A percentile compares a stretch with the other conserved stretches of the same genome.
These are phyloP conservation scores for Delphinapterus leucas DNA, from an alignment of 2,113 vertebrate species.

Conservation along the genomic window DNA sequence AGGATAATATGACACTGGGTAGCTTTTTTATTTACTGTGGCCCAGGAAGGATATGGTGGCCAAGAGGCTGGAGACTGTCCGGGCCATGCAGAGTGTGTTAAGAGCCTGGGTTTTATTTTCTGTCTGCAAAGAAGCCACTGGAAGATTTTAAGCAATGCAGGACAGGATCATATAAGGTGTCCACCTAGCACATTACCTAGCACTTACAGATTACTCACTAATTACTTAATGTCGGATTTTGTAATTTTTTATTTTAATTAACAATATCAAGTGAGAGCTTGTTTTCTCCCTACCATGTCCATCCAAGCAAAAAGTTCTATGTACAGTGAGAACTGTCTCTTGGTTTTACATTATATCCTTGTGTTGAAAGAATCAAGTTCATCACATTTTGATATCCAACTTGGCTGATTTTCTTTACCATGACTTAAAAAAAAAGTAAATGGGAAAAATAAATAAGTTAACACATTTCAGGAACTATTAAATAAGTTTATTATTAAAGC, in stretches of 20 bases:
- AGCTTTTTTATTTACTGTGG: background rate
- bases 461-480: background rate
- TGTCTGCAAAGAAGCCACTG: background rate
- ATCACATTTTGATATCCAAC: background rate
- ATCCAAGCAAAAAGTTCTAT: background rate
- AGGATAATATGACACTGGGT: background rate
- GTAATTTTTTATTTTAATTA: background rate
- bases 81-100: background rate
- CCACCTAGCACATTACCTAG: background rate
- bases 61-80: background rate
- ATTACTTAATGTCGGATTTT: background rate
- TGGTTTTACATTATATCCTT: background rate
- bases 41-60: background rate
- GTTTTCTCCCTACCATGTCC: no score
- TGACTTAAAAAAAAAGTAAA: background rate
- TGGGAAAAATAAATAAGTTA: conserved; percentile 2
- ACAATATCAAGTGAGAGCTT: background rate
- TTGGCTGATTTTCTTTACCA: background rate
- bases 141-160: background rate
- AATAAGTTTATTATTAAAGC: background rate
- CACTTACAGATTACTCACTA: background rate
- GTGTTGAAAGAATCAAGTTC: background rate
- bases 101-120: background rate
- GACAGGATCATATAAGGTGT: background rate
- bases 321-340: background rate